Evolutionary conservation across 2,888 invertebrate species (phyloP).

Genomic region (Emmelina monodactyla): DNA sequence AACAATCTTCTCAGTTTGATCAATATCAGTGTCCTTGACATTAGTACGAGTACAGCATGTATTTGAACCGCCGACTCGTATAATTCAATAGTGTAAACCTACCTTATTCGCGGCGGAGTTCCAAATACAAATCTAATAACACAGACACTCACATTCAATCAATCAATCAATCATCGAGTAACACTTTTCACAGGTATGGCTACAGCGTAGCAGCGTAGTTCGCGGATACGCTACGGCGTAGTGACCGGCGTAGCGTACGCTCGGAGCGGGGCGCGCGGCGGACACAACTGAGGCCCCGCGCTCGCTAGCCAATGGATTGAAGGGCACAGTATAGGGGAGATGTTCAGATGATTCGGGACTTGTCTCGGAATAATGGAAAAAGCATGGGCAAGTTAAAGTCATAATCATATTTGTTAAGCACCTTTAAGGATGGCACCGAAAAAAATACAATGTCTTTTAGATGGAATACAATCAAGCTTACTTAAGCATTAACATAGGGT

Average conservation of each 20-base stretch:
- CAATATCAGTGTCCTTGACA: slow-evolving; percentile 60
- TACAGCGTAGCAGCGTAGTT: slow-evolving; percentile 14
- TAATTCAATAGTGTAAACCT: slow-evolving; percentile 30
- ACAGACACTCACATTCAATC: not conserved
- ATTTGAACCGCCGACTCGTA: no score
- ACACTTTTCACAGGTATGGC: slow-evolving; percentile 5
- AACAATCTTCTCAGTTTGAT: slow-evolving; percentile 36
- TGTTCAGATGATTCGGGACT: slow-evolving; percentile 21
- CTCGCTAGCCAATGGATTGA: slow-evolving; percentile 30
- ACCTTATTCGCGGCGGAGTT: slow-evolving; percentile 30
- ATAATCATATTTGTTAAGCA: no score
- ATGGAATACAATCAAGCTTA: no score
- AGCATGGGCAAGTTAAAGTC: no score
- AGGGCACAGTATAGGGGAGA: slow-evolving; percentile 27
- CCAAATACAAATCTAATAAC: slow-evolving; percentile 2
- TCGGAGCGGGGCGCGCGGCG: slow-evolving; percentile 46
- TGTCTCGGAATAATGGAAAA: no score
- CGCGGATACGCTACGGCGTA: slow-evolving; percentile 27
- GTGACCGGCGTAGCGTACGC: slow-evolving; percentile 36
- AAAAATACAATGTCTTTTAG: no score
- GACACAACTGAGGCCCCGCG: slow-evolving; percentile 44
- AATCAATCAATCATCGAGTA: slow-evolving; percentile 18
- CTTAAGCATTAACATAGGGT: no score
- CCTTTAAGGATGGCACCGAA: no score
- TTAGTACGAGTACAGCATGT: slow-evolving; percentile 24